Percentiles rank a stretch among this genome's conserved stretches.
These are phyloP conservation scores for Tragelaphus strepsiceros DNA, from an alignment of 2,113 vertebrate species.

Conservation along the genomic window DNA sequence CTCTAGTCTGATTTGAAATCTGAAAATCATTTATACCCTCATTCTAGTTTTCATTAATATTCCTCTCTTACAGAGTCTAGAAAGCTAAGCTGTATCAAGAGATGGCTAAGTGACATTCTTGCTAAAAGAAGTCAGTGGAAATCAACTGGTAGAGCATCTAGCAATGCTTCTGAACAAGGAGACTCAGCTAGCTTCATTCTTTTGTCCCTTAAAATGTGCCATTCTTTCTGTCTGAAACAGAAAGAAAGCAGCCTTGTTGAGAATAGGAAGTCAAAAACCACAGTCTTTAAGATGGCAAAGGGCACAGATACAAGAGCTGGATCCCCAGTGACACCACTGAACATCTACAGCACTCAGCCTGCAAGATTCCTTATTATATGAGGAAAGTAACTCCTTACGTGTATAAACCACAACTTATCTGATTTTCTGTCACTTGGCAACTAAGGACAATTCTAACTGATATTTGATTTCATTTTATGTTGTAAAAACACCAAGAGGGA, in stretches of 20 bases:
- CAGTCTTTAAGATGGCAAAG: background rate
- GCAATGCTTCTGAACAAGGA: background rate
- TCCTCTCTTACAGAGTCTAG: background rate
- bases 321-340: background rate
- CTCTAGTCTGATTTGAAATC: background rate
- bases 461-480: background rate
- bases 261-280: background rate
- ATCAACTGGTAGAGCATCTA: background rate
- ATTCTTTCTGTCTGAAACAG: background rate
- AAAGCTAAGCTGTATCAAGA: background rate
- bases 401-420: background rate
- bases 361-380: background rate
- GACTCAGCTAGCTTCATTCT: background rate
- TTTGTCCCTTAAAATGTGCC: background rate
- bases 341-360: background rate
- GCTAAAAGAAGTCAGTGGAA: background rate
- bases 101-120: background rate
- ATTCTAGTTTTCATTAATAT: background rate
- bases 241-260: background rate
- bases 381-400: background rate
- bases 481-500: background rate
- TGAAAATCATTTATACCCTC: background rate
- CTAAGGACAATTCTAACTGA: background rate
- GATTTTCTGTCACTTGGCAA: background rate
- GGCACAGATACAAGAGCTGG: background rate